phyloP scores from a whole-genome alignment of 2,888 invertebrate species.

The Beris chalybata region DNA sequence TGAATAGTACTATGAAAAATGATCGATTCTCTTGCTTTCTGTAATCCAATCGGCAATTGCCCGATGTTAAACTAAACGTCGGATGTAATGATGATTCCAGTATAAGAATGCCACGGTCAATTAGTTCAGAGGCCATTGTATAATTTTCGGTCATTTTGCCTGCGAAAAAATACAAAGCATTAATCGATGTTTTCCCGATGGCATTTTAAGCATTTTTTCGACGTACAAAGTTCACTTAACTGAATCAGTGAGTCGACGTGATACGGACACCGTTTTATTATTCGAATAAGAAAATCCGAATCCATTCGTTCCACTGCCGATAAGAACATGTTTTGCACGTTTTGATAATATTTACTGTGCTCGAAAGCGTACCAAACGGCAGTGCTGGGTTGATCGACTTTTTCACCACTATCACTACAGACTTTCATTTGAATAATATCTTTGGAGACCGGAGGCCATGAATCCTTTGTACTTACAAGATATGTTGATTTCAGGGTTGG shows the following conservation, averaged over 20 bases:
- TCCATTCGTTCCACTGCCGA: conserved; percentile 77
- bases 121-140: conserved; percentile 75
- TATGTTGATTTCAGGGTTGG: conserved; percentile 66
- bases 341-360: conserved; percentile 73
- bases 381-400: conserved; percentile 41
- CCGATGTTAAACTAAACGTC: conserved; percentile 73
- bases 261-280: conserved; percentile 74
- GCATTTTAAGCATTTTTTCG: neutral
- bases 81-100: conserved; percentile 80
- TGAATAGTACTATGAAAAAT: conserved; percentile 78
- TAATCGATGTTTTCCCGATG: neutral
- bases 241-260: conserved; percentile 81
- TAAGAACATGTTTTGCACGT: conserved; percentile 73
- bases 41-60: conserved; percentile 76
- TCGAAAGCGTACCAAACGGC: conserved; percentile 69
- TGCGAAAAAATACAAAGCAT: conserved; percentile 31
- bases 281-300: conserved; percentile 75
- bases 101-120: conserved; percentile 76
- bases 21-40: conserved; percentile 79
- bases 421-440: conserved; percentile 73
- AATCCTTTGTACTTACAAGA: conserved; percentile 70
- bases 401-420: conserved; percentile 48
- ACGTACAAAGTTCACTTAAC: conserved; percentile 75
- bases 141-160: conserved; percentile 71
- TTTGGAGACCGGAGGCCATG: conserved; percentile 72